These are phyloP conservation scores for Emys orbicularis DNA, from an alignment of 2,797 vertebrate genomes.

Conservation along the genomic window DNA sequence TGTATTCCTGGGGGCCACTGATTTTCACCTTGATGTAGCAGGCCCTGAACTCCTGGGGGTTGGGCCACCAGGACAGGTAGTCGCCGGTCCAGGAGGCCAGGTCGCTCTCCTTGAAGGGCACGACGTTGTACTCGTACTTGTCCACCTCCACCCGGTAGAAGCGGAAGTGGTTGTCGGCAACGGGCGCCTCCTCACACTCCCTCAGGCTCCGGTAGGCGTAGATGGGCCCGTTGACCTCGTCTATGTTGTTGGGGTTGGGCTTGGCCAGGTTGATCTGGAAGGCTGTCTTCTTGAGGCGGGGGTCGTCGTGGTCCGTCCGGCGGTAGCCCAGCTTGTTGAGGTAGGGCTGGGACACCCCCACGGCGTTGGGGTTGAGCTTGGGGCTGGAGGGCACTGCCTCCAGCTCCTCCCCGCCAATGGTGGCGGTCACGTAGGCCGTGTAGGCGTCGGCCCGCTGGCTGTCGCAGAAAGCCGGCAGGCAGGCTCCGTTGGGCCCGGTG, in stretches of 20 bases:
- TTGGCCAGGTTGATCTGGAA: slow-evolving; percentile 94
- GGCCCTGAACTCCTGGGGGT: slow-evolving; percentile 97
- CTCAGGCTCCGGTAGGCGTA: slow-evolving; percentile 92
- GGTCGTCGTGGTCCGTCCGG: slow-evolving; percentile 92
- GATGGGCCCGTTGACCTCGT: slow-evolving; percentile 92
- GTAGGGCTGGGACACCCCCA: slow-evolving; percentile 94
- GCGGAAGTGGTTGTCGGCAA: slow-evolving; percentile 91
- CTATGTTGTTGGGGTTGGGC: slow-evolving; percentile 89
- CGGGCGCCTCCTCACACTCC: slow-evolving; percentile 90
- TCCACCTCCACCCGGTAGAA: slow-evolving; percentile 96
- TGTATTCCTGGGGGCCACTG: slow-evolving; percentile 92
- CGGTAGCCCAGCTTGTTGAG: slow-evolving; percentile 92
- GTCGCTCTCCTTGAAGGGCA: slow-evolving; percentile 93
- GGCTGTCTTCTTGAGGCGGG: slow-evolving; percentile 91
- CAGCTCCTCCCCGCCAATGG: slow-evolving; percentile 94
- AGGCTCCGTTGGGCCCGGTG: slow-evolving; percentile 93
- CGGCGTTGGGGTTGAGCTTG: slow-evolving; percentile 86
- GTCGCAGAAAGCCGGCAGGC: slow-evolving; percentile 96
- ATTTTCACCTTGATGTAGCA: slow-evolving; percentile 95
- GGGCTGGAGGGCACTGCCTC: slow-evolving; percentile 94
- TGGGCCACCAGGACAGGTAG: slow-evolving; percentile 98
- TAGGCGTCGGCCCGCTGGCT: slow-evolving; percentile 88
- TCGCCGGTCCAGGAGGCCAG: slow-evolving; percentile 94
- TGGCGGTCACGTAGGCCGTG: slow-evolving; percentile 92
- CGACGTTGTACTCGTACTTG: slow-evolving; percentile 96